These are phyloP conservation scores for Thryonomys swinderianus DNA, from an alignment of 2,113 vertebrate genomes.

Conservation along the genomic window DNA sequence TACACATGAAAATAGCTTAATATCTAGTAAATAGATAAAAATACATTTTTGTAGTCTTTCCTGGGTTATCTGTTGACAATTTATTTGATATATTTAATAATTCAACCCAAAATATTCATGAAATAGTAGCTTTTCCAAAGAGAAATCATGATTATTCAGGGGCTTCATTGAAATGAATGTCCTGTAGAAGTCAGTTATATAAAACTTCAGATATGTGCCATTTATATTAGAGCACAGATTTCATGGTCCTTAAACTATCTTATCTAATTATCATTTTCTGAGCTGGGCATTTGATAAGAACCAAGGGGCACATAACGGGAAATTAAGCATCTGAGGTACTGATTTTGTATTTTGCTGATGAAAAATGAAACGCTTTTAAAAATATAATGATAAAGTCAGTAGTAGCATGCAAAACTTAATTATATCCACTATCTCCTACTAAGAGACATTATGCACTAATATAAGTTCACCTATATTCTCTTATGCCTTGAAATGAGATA, in stretches of 20 bases:
- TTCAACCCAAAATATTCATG: slow-evolving; percentile 70
- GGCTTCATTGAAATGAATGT: slow-evolving; percentile 47
- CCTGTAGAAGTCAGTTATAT: slow-evolving; percentile 53
- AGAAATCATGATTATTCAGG: slow-evolving; percentile 64
- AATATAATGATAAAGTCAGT: neutral
- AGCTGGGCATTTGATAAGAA: slow-evolving; percentile 50
- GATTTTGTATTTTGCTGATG: slow-evolving; percentile 11
- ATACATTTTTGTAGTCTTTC: slow-evolving; percentile 21
- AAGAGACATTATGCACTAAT: neutral
- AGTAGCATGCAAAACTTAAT: neutral
- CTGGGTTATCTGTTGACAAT: slow-evolving; percentile 42
- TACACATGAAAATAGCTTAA: slow-evolving; percentile 27
- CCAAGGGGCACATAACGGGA: slow-evolving; percentile 35
- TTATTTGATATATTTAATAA: slow-evolving; percentile 69
- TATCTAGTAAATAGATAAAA: slow-evolving; percentile 42
- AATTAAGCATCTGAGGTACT: slow-evolving; percentile 51
- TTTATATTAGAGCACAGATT: slow-evolving; percentile 49
- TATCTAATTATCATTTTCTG: slow-evolving; percentile 67
- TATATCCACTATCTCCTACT: neutral
- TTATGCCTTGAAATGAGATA: neutral
- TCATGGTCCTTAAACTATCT: slow-evolving; percentile 47
- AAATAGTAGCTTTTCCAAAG: slow-evolving; percentile 39
- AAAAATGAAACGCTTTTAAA: slow-evolving; percentile 24
- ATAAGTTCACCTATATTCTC: neutral
- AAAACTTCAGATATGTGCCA: slow-evolving; percentile 55